Evolutionary conservation across 2,888 invertebrate species (phyloP).

Genomic region (Ennomos erosarius): DNA sequence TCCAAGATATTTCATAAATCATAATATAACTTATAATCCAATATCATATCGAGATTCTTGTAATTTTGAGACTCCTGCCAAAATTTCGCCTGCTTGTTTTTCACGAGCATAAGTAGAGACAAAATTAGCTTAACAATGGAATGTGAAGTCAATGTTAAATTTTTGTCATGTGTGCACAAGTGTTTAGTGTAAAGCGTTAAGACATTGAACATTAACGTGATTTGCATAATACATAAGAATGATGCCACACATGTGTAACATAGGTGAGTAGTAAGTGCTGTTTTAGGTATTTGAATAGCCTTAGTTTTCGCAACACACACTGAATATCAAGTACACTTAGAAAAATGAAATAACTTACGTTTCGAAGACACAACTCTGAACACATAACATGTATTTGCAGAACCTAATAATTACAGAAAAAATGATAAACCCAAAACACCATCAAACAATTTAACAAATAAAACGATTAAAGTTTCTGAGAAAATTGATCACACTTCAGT

Average conservation of each 20-base stretch:
- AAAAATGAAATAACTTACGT: too few relatives aligned
- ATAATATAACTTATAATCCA: too few relatives aligned
- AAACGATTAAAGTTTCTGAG: constrained; percentile 4
- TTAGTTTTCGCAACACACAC: constrained; percentile 4
- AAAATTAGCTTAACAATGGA: constrained; percentile 30
- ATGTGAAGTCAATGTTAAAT: constrained; percentile 32
- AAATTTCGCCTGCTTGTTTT: constrained; percentile 7
- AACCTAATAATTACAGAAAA: too few relatives aligned
- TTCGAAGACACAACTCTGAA: too few relatives aligned
- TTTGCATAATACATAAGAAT: constrained; percentile 37
- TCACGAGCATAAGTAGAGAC: constrained; percentile 9
- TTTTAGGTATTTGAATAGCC: constrained; percentile 11
- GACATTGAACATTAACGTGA: constrained; percentile 27
- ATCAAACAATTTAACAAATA: neutral
- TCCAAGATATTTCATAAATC: constrained; percentile 21
- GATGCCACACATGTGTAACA: constrained; percentile 14
- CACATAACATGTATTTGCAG: too few relatives aligned
- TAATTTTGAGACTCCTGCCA: constrained; percentile 7
- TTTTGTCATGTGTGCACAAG: constrained; percentile 35
- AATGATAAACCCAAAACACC: too few relatives aligned
- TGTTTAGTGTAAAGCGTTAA: constrained; percentile 25
- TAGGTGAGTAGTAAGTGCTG: neutral
- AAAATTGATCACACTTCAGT: constrained; percentile 5
- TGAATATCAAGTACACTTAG: constrained; percentile 7
- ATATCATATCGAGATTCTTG: constrained; percentile 7